These are phyloP conservation scores for Catalaphyllia jardinei DNA, from an alignment of 64 coral and sea anemone genomes.

Conservation along the genomic window DNA sequence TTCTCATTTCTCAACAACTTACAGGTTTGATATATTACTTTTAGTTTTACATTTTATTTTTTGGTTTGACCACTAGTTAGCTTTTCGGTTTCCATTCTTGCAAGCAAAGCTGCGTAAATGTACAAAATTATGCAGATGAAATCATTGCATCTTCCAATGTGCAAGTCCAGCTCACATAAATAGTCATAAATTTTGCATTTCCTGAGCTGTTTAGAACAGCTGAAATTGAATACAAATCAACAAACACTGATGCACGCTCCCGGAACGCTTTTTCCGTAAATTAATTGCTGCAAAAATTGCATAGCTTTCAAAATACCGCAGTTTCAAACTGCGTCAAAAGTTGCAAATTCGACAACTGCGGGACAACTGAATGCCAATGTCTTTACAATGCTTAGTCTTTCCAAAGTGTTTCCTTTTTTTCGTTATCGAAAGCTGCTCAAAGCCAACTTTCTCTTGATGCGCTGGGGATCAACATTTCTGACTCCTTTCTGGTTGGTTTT, in stretches of 20 bases:
- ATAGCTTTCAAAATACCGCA: conserved; percentile 3
- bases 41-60: not conserved
- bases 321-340: conserved; percentile 19
- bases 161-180: conserved; percentile 19
- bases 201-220: conserved; percentile 19
- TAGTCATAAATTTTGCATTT: conserved; percentile 12
- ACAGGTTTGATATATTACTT: conserved; percentile 4
- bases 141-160: not conserved
- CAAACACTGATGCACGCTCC: conserved; percentile 18
- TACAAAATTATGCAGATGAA: not conserved
- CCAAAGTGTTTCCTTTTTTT: not conserved
- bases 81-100: not conserved
- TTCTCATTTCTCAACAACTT: not conserved
- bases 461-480: conserved; percentile 15
- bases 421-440: conserved; percentile 51
- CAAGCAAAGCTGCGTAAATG: conserved; percentile 10
- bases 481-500: conserved; percentile 28
- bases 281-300: conserved; percentile 11
- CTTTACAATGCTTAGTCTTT: not conserved
- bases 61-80: not conserved
- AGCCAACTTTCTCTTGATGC: conserved; percentile 56
- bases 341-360: not conserved
- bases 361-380: too few relatives aligned
- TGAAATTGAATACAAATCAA: not conserved
- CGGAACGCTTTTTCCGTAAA: not conserved